Evolutionary conservation across 2,888 invertebrate species (phyloP).

Genomic region (Patella caerulea): DNA sequence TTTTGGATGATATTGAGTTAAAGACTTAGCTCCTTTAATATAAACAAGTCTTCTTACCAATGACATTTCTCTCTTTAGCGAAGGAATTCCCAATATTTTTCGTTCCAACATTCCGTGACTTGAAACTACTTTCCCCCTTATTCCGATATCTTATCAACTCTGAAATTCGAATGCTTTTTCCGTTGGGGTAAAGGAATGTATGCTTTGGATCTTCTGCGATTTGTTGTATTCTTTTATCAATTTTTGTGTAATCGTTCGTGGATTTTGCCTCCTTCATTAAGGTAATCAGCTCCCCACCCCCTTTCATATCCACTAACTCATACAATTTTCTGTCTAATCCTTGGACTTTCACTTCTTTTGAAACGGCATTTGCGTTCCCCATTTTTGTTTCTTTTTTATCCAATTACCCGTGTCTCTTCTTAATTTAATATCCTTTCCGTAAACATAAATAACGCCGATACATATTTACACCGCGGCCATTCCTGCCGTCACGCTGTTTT

Average conservation of each 20-base stretch:
- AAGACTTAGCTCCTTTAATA: too few relatives aligned
- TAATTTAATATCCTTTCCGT: too few relatives aligned
- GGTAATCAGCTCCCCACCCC: conserved; percentile 78
- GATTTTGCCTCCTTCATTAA: conserved; percentile 64
- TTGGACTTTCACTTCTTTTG: conserved; percentile 95
- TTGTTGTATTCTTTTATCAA: conserved; percentile 92
- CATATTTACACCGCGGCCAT: conserved; percentile 7
- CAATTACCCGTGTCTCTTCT: background rate
- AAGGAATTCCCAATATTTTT: too few relatives aligned
- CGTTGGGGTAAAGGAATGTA: conserved; percentile 93
- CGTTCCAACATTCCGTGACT: too few relatives aligned
- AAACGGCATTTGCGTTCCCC: conserved; percentile 72
- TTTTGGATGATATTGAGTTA: too few relatives aligned
- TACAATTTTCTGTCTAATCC: conserved; percentile 79
- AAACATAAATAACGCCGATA: conserved; percentile 18
- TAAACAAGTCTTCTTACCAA: too few relatives aligned
- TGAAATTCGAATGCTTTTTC: conserved; percentile 89
- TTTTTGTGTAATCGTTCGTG: conserved; percentile 75
- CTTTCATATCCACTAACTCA: conserved; percentile 91
- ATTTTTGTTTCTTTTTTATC: conserved; percentile 33
- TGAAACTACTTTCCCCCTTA: conserved; percentile 36
- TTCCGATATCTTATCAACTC: conserved; percentile 83
- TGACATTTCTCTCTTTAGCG: too few relatives aligned
- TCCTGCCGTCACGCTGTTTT: background rate
- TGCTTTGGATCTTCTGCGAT: conserved; percentile 77